phyloP scores from a whole-genome alignment of 2,797 vertebrate species.

The Chlorospingus flavigularis region DNA sequence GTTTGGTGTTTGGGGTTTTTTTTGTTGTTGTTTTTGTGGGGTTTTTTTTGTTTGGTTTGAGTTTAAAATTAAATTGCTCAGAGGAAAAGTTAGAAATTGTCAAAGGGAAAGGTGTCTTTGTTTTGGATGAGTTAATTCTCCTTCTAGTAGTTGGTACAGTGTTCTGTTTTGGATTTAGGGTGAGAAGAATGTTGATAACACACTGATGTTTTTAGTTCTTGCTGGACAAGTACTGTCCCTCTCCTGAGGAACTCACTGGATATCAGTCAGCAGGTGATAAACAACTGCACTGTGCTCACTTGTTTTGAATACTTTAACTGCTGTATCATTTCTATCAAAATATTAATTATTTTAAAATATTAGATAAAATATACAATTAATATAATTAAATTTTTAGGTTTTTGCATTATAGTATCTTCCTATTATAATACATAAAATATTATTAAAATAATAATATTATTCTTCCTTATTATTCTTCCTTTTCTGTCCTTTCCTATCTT shows the following conservation, averaged over 20 bases:
- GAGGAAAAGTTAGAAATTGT: neutral
- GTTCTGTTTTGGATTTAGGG: neutral
- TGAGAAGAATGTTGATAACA: neutral
- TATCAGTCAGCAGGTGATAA: neutral
- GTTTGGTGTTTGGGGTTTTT: neutral
- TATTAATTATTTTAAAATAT: neutral
- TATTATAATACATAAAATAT: neutral
- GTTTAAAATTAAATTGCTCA: neutral
- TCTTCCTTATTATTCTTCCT: neutral
- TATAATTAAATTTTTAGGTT: fast-evolving
- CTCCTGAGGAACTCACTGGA: neutral
- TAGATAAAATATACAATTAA: neutral
- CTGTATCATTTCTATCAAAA: neutral
- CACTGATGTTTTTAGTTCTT: neutral
- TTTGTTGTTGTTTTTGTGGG: neutral
- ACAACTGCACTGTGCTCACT: neutral
- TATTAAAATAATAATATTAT: neutral
- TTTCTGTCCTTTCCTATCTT: neutral
- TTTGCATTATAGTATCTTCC: neutral
- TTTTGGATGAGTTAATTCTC: neutral
- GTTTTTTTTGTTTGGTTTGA: neutral
- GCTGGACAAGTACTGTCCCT: neutral
- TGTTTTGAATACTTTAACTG: neutral
- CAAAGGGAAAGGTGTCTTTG: neutral
- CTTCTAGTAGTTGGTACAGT: neutral